A percentile compares a stretch with the other conserved stretches of the same genome.
Conservation (phyloP, 2,113 vertebrate genomes). For the Columba janthina region DNA sequence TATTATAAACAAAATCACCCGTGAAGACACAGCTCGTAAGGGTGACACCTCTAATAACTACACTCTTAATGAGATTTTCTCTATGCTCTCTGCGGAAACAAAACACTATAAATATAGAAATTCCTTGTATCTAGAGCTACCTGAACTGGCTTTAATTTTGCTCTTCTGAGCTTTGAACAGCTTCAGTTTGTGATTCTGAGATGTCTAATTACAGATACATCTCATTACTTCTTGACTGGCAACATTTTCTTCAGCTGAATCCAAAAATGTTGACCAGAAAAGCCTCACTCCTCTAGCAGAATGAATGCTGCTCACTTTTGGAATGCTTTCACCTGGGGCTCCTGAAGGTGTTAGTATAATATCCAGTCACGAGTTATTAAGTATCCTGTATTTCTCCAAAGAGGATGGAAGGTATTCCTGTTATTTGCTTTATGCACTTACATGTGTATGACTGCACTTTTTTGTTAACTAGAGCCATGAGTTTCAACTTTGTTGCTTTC, state of each 20-base stretch:
- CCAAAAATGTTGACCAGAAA: background rate
- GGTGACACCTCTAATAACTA: background rate
- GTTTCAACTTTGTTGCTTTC: background rate
- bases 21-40: background rate
- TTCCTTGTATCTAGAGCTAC: background rate
- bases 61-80: background rate
- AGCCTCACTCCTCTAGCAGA: background rate
- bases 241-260: slow-evolving; percentile 9
- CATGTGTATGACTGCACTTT: background rate
- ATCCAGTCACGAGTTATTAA: background rate
- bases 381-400: background rate
- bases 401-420: background rate
- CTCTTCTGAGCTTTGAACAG: background rate
- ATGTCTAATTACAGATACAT: background rate
- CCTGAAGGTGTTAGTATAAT: background rate
- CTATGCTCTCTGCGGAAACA: background rate
- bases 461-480: background rate
- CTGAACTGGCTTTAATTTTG: background rate
- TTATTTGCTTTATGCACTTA: background rate
- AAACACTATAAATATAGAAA: background rate
- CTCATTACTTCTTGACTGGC: background rate
- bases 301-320: background rate
- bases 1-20: background rate
- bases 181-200: background rate
- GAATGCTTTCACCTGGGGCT: background rate